Percentiles rank a stretch among this genome's conserved stretches.
Conservation (phyloP, 2,113 vertebrate species). For the Spermophilus dauricus region DNA sequence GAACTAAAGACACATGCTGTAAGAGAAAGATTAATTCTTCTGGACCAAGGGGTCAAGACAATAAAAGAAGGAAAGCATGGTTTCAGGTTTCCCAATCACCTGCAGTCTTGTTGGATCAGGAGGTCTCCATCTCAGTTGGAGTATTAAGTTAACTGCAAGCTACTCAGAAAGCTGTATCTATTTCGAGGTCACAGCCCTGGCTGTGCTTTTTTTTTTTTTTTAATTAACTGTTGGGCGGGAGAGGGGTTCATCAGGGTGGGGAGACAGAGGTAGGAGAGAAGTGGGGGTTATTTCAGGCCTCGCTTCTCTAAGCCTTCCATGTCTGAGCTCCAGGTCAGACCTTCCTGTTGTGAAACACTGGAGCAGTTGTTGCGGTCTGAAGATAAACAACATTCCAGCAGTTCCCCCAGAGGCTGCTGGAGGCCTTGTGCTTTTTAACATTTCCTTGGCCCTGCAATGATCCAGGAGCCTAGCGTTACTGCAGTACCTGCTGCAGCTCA, state of each 20-base stretch:
- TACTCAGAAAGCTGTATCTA: constrained; percentile 64
- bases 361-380: constrained; percentile 80
- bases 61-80: constrained; percentile 72
- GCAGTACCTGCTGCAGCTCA: not conserved
- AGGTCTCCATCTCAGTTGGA: constrained; percentile 41
- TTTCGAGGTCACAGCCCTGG: constrained; percentile 67
- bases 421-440: constrained; percentile 73
- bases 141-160: constrained; percentile 75
- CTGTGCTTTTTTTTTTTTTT: constrained; percentile 11
- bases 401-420: constrained; percentile 54
- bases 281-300: constrained; percentile 86
- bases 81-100: constrained; percentile 64
- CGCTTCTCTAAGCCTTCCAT: constrained; percentile 77
- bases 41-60: constrained; percentile 66
- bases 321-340: constrained; percentile 76
- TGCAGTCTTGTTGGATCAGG: constrained; percentile 35
- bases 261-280: constrained; percentile 31
- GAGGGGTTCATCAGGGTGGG: not conserved
- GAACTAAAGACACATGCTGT: not conserved
- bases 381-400: constrained; percentile 85
- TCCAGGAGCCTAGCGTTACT: constrained; percentile 30
- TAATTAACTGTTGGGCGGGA: not conserved
- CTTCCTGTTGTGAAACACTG: constrained; percentile 86
- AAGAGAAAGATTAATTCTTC: constrained; percentile 24
- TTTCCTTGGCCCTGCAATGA: constrained; percentile 38